Conservation (phyloP, 2,113 vertebrate genomes). For the Alethe castanea region DNA sequence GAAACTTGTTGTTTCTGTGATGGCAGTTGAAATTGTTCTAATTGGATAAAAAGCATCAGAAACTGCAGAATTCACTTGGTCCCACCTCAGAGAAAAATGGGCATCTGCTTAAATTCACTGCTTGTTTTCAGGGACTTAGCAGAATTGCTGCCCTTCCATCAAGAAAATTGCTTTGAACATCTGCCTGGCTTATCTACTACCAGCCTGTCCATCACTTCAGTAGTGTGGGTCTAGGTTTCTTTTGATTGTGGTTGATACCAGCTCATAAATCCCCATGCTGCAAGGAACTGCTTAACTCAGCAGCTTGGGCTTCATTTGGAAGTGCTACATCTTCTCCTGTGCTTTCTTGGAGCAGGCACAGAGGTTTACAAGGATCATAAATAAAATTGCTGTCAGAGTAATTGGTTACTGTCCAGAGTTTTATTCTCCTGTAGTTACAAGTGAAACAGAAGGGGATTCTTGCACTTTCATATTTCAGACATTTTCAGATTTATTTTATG, state of each 20-base stretch:
- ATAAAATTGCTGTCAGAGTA: not conserved
- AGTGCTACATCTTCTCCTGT: not conserved
- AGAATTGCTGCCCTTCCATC: not conserved
- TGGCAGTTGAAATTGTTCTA: not conserved
- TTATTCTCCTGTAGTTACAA: not conserved
- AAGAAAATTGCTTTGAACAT: not conserved
- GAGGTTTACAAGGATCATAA: not conserved
- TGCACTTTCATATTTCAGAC: not conserved
- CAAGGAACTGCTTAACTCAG: not conserved
- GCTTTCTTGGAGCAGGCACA: fast-evolving
- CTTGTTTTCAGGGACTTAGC: not conserved
- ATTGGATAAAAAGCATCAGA: not conserved
- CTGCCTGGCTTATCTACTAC: not conserved
- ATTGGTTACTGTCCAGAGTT: not conserved
- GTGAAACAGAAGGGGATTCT: not conserved
- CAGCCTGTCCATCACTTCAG: not conserved
- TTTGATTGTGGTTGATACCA: not conserved
- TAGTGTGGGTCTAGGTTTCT: not conserved
- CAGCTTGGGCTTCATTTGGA: not conserved
- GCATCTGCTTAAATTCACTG: not conserved
- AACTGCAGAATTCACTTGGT: not conserved
- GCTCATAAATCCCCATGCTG: not conserved
- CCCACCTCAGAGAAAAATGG: not conserved
- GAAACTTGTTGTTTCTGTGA: not conserved
- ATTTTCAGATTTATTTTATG: not conserved